Percentiles rank a stretch among this genome's conserved stretches.
Conservation (phyloP, 2,113 vertebrate genomes). For the Perca schrenkii region DNA sequence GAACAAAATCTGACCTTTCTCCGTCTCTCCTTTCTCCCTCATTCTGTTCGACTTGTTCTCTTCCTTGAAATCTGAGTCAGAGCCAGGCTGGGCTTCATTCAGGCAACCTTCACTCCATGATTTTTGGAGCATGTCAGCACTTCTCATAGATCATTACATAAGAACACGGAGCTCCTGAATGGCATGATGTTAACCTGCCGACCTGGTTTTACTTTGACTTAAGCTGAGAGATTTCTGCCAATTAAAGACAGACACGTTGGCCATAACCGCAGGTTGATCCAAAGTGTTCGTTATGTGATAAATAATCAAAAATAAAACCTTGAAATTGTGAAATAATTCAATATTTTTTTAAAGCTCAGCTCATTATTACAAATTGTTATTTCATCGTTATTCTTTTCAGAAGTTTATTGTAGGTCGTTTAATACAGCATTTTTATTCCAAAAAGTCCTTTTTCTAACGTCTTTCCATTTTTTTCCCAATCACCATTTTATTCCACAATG, state of each 20-base stretch:
- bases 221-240: neutral
- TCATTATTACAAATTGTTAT: neutral
- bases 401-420: neutral
- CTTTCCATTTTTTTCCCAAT: no score
- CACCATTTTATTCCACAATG: neutral
- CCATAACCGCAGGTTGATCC: neutral
- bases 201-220: neutral
- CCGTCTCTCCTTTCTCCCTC: conserved; percentile 21
- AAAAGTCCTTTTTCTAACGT: no score
- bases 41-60: neutral
- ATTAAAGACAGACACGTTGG: neutral
- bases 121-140: conserved; percentile 61
- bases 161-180: conserved; percentile 12
- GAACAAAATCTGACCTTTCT: conserved; percentile 23
- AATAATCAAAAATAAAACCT: neutral
- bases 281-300: neutral
- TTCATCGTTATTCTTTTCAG: neutral
- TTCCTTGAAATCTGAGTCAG: conserved; percentile 66
- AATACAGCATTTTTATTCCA: no score
- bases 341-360: neutral
- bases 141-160: conserved; percentile 60
- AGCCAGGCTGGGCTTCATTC: conserved; percentile 28
- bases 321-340: neutral
- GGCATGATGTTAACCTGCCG: conserved; percentile 6
- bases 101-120: conserved; percentile 67